Evolutionary conservation across 1,140 invertebrate species (phyloP).

Genomic region (Platorchestia sp.): DNA sequence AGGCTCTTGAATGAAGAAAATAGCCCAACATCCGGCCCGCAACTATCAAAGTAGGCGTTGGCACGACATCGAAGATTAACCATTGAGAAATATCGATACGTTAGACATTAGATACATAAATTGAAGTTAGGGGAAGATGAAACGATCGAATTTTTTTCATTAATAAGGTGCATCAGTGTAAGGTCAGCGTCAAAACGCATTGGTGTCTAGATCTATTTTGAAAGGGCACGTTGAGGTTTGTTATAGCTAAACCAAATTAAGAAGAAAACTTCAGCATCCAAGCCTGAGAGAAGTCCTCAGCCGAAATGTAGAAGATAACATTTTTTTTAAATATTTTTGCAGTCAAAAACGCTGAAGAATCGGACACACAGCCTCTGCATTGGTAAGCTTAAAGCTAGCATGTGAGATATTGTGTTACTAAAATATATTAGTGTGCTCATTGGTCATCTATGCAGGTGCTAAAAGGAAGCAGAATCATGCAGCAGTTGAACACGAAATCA

Average conservation of each 20-base stretch:
- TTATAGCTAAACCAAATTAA: background rate
- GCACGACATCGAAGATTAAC: background rate
- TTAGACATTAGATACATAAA: background rate
- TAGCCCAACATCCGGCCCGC: background rate
- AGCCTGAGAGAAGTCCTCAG: background rate
- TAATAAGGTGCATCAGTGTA: background rate
- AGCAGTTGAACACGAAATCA: background rate
- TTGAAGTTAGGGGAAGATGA: background rate
- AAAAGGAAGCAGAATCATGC: background rate
- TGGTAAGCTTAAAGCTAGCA: background rate
- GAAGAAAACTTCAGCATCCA: background rate
- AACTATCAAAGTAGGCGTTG: background rate
- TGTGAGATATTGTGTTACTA: background rate
- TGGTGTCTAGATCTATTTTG: background rate
- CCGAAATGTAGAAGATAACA: background rate
- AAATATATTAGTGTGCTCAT: background rate
- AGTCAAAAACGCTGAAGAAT: background rate
- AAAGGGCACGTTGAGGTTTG: background rate
- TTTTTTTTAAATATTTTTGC: background rate
- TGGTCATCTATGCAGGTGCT: background rate
- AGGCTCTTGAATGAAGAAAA: background rate
- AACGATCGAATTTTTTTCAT: background rate
- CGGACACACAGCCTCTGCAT: background rate
- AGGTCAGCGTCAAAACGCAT: background rate
- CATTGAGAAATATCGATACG: background rate